phyloP scores from a whole-genome alignment of 2,797 vertebrate genomes.

The Nothura maculosa region DNA sequence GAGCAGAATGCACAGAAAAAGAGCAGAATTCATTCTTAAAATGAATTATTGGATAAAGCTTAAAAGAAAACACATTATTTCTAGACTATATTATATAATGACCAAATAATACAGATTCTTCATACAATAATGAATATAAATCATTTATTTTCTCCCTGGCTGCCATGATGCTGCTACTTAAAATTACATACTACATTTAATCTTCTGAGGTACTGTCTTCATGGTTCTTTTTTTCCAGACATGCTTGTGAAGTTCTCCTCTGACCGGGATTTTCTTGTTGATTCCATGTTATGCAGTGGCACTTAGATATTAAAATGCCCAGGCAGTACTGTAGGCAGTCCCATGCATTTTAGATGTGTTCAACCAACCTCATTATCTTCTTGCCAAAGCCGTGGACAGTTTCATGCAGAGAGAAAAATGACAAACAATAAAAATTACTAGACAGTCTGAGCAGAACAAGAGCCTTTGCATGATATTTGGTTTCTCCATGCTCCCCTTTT shows the following conservation, averaged over 20 bases:
- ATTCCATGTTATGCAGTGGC: background rate
- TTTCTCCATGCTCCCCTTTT: background rate
- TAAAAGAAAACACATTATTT: background rate
- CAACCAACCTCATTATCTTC: background rate
- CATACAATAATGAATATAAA: background rate
- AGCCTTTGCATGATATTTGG: background rate
- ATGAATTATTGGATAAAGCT: background rate
- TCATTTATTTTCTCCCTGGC: background rate
- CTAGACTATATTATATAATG: background rate
- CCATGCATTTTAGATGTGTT: background rate
- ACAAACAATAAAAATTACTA: background rate
- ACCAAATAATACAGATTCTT: background rate
- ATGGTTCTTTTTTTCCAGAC: background rate
- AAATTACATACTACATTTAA: background rate
- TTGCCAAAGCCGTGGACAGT: background rate
- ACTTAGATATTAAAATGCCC: background rate
- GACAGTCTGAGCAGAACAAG: background rate
- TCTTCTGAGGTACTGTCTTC: background rate
- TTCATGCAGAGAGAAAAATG: background rate
- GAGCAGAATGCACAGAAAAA: background rate
- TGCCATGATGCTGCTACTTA: background rate
- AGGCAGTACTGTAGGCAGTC: accelerated
- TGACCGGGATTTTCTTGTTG: background rate
- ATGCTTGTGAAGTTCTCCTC: background rate
- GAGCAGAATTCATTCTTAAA: background rate